Percentiles rank a stretch among this genome's conserved stretches.
Conservation (phyloP, 1,140 invertebrate genomes). For the Drosophila albomicans region DNA sequence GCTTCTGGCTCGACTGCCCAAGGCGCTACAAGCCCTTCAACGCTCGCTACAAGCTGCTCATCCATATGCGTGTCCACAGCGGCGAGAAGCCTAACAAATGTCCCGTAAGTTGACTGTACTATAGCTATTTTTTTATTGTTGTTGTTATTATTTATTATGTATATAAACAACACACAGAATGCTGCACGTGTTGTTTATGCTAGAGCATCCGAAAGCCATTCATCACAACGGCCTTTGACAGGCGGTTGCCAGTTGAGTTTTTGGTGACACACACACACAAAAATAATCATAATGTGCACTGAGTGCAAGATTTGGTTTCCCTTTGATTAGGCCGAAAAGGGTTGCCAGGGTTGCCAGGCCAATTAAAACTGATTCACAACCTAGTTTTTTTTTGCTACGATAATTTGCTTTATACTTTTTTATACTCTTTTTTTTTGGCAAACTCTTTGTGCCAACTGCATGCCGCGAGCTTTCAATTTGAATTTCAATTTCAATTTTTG, state of each 20-base stretch:
- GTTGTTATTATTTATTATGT: slow-evolving; percentile 5
- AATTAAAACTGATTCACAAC: slow-evolving; percentile 34
- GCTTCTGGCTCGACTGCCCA: slow-evolving; percentile 95
- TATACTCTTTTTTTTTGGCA: background rate
- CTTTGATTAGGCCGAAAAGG: slow-evolving; percentile 1
- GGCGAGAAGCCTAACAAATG: slow-evolving; percentile 98
- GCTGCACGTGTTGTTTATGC: slow-evolving; percentile 10
- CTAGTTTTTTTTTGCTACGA: slow-evolving; percentile 1
- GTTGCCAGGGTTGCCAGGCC: background rate
- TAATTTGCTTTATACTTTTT: slow-evolving; percentile 1
- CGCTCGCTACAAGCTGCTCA: slow-evolving; percentile 97
- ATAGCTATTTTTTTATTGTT: background rate
- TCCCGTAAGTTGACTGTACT: slow-evolving; percentile 89
- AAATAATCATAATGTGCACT: slow-evolving; percentile 12
- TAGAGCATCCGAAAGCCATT: background rate
- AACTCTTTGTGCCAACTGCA: background rate
- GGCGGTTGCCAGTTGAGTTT: slow-evolving; percentile 11
- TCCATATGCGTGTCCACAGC: slow-evolving; percentile 98
- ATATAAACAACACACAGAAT: slow-evolving; percentile 3
- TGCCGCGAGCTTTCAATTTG: slow-evolving; percentile 60
- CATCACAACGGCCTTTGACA: background rate
- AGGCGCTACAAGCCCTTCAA: slow-evolving; percentile 95
- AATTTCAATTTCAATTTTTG: slow-evolving; percentile 37
- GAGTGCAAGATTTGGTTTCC: background rate
- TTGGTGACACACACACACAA: background rate